Percentiles rank a stretch among this genome's conserved stretches.
phyloP scores from a whole-genome alignment of 2,888 invertebrate species.

The Xestia c-nigrum region DNA sequence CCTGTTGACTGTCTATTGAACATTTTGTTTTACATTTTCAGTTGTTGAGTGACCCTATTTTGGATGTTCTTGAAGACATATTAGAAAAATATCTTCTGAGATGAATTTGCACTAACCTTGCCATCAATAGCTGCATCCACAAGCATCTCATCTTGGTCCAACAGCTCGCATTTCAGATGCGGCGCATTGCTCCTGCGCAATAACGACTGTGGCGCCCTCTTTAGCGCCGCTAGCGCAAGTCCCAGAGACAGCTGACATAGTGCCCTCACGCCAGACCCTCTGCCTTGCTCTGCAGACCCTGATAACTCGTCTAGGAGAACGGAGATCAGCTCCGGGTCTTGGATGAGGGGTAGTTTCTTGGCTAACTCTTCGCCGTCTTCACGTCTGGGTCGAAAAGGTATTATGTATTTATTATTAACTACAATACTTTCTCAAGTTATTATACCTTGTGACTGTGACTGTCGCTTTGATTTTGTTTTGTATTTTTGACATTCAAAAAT shows the following conservation, averaged over 20 bases:
- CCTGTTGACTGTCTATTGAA: background rate
- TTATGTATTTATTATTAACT: too few species aligned
- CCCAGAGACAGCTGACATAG: constrained; percentile 83
- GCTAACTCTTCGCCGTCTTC: constrained; percentile 94
- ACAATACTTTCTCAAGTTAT: too few species aligned
- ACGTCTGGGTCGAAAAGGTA: constrained; percentile 79
- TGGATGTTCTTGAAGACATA: background rate
- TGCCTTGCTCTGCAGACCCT: constrained; percentile 63
- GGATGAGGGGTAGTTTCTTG: constrained; percentile 92
- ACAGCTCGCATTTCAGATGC: constrained; percentile 75
- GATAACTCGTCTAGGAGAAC: constrained; percentile 88
- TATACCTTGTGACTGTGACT: too few species aligned
- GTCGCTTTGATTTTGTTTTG: too few species aligned
- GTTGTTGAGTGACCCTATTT: too few species aligned
- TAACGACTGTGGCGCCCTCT: constrained; percentile 84
- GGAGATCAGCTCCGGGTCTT: constrained; percentile 90
- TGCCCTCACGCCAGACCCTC: constrained; percentile 76
- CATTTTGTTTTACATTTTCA: background rate
- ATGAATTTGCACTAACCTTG: constrained; percentile 78
- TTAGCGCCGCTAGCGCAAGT: constrained; percentile 82
- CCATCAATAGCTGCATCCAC: constrained; percentile 95
- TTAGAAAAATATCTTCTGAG: background rate
- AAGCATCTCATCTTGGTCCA: constrained; percentile 95
- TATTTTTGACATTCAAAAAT: too few species aligned
- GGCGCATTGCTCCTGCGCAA: constrained; percentile 64